Conservation (phyloP, 1,140 invertebrate genomes). For the Hormaphis cornu region DNA sequence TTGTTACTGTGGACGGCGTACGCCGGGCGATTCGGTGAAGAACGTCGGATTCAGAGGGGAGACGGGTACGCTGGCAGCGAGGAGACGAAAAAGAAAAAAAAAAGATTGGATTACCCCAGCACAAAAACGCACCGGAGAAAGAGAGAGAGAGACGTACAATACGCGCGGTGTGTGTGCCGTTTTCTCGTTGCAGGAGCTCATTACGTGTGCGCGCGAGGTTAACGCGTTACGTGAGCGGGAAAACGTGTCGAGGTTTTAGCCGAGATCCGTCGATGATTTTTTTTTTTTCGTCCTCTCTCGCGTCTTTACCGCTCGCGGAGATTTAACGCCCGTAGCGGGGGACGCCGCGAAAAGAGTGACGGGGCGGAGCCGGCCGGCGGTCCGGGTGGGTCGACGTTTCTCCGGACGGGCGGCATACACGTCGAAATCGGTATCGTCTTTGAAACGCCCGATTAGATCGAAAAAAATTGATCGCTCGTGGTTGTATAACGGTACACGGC, state of each 20-base stretch:
- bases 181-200: slow-evolving; percentile 29
- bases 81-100: slow-evolving; percentile 6
- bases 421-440: too few relatives aligned
- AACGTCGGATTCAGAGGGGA: background rate
- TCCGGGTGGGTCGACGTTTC: too few relatives aligned
- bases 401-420: too few relatives aligned
- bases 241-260: slow-evolving; percentile 12
- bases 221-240: slow-evolving; percentile 15
- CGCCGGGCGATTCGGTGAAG: slow-evolving; percentile 23
- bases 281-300: background rate
- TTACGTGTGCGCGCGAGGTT: slow-evolving; percentile 8
- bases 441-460: too few relatives aligned
- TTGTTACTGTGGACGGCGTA: slow-evolving; percentile 29
- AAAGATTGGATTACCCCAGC: slow-evolving; percentile 22
- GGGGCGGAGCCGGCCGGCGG: too few relatives aligned
- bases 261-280: background rate
- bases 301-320: background rate
- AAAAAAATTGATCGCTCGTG: too few relatives aligned
- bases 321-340: too few relatives aligned
- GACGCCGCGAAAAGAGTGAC: too few relatives aligned
- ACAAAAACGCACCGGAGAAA: background rate
- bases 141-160: background rate
- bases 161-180: background rate
- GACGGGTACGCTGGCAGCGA: background rate
- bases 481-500: too few relatives aligned